phyloP scores from a whole-genome alignment of 2,888 invertebrate species.

The Liopterus haemorrhoidalis region DNA sequence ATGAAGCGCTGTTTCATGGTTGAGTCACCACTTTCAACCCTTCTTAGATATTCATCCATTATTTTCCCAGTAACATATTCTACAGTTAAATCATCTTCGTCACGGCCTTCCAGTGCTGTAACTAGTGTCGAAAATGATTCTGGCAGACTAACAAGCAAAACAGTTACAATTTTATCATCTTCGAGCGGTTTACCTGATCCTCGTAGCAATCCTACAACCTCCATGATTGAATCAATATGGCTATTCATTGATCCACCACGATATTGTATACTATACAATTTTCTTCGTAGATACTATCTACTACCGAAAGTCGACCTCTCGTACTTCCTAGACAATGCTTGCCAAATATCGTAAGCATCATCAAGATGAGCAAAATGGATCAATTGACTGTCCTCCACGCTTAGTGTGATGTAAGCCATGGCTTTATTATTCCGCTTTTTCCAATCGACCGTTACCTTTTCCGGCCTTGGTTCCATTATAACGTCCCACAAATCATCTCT shows the following conservation, averaged over 20 bases:
- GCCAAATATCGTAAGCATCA: conserved; percentile 10
- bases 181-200: conserved; percentile 8
- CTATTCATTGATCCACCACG: conserved; percentile 2
- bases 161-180: conserved; percentile 3
- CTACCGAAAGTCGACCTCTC: conserved; percentile 14
- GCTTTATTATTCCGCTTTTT: conserved; percentile 16
- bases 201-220: conserved; percentile 3
- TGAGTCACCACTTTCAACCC: not conserved
- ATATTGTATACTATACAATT: conserved; percentile 6
- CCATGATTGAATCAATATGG: conserved; percentile 12
- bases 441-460: conserved; percentile 5
- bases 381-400: conserved; percentile 16
- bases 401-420: conserved; percentile 14
- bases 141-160: conserved; percentile 11
- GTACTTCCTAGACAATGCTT: conserved; percentile 7
- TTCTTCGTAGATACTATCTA: conserved; percentile 9
- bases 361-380: conserved; percentile 13
- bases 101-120: conserved; percentile 10
- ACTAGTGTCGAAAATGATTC: conserved; percentile 12
- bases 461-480: conserved; percentile 4
- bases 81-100: conserved; percentile 7
- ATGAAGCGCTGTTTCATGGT: no score
- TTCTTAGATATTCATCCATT: conserved; percentile 10
- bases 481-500: conserved; percentile 13
- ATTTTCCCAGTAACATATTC: conserved; percentile 14